Evolutionary conservation across 2,888 invertebrate genomes (phyloP), one percentile per base, ranked within the genome.

Genomic region (Microplitis manilae): DNA sequence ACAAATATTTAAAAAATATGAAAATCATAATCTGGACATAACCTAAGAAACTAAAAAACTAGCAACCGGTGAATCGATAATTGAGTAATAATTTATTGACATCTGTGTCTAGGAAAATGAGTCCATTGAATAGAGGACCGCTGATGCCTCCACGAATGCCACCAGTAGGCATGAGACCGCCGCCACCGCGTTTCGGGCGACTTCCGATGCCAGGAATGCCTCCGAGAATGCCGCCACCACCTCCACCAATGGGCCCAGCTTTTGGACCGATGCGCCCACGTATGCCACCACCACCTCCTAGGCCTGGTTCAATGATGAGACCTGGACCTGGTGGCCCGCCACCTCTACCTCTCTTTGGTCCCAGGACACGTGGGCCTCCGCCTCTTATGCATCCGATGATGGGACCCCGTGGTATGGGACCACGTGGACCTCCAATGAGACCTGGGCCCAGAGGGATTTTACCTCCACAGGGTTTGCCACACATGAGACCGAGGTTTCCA

Each of bases 71-170:
- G 8, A 50, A 13, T 50, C 50, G 8, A 13, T 8, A 5, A 50
- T 13, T 50, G 13, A 50, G 9, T 50, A 50, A 50, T 50, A 61
- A 20, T 72, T 9, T 15, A 7, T 5, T 1, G 20, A n/a, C 9
- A 30, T 38, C 8, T 15, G 9, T 64, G 2, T 39, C 7, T 9
- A 77, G 79, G 77, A 69, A 15, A n/a, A 89, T 89, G 89, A 88
- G 88, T 73, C 88, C 89, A 13, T 76, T 87, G 30, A 88, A 88
- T 65, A 83, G 86, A 78, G 88, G 87, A 73, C 85, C 88, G 0
- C 65, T 87, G 1, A 69, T 87, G 77, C 86, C 86, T 13, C 84
- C 86, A 7, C 81, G 88, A 78, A 79, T 85, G 75, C 84, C 86
- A 50, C 84, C 86, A 13, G 80, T 75, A 4, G 84, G 84, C 5